Conservation (phyloP, 2,113 vertebrate genomes). For the Todiramphus saurophagus region DNA sequence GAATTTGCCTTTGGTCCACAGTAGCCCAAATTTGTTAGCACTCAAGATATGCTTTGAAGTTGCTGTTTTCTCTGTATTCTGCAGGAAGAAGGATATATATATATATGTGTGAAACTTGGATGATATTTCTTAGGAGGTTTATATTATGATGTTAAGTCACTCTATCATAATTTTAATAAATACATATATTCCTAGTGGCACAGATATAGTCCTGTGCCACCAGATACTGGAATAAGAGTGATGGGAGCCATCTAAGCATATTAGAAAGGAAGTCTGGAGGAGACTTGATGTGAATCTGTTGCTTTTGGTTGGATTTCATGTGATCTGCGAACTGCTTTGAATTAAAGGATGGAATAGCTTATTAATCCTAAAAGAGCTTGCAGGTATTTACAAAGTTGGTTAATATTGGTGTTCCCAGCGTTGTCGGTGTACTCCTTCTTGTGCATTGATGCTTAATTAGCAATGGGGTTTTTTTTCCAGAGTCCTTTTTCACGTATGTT, state of each 20-base stretch:
- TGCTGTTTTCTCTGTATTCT: background rate
- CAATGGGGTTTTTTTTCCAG: background rate
- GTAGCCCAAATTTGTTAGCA: background rate
- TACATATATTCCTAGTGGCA: background rate
- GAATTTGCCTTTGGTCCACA: background rate
- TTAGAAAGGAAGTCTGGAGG: background rate
- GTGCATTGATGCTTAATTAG: background rate
- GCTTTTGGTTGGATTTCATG: background rate
- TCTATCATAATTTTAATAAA: background rate
- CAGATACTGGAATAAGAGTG: background rate
- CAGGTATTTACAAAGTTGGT: background rate
- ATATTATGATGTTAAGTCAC: background rate
- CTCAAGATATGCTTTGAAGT: background rate
- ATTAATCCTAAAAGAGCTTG: background rate
- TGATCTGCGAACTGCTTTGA: background rate
- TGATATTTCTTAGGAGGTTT: background rate
- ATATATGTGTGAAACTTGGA: background rate
- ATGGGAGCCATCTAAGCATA: background rate
- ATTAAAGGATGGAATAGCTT: background rate
- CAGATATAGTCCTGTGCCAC: background rate
- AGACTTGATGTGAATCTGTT: background rate
- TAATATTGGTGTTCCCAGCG: background rate
- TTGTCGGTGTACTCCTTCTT: background rate
- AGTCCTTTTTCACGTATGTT: background rate
- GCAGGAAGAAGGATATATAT: background rate